phyloP scores from a whole-genome alignment of 1,140 invertebrate species.

The Tribolium madens region DNA sequence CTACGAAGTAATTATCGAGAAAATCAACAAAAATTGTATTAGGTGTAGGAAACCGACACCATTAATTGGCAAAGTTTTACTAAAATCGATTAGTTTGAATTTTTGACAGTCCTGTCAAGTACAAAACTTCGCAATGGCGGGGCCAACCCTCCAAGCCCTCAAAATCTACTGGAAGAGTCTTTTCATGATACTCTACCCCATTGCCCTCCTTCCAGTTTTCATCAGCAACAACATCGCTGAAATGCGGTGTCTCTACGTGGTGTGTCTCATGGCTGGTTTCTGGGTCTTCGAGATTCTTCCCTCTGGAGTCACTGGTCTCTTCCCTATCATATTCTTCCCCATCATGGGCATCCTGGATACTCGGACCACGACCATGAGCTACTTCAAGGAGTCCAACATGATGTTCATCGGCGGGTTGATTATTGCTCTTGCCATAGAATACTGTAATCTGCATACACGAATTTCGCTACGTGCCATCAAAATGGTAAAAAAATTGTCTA shows the following conservation, averaged over 20 bases:
- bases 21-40: too few species aligned
- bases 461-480: conserved; percentile 85
- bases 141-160: neutral
- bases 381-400: conserved; percentile 90
- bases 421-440: conserved; percentile 87
- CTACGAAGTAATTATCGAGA: too few species aligned
- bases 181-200: conserved; percentile 62
- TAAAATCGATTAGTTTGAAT: too few species aligned
- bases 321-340: conserved; percentile 87
- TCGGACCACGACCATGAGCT: conserved; percentile 73
- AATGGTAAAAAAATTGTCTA: conserved; percentile 63
- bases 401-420: conserved; percentile 86
- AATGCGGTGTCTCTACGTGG: conserved; percentile 80
- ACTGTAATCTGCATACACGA: conserved; percentile 85
- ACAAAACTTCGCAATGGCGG: neutral
- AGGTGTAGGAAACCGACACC: too few species aligned
- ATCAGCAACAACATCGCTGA: conserved; percentile 64
- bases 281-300: conserved; percentile 89
- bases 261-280: conserved; percentile 85
- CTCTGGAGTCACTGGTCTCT: conserved; percentile 82
- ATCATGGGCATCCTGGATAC: conserved; percentile 77
- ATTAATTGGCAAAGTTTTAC: too few species aligned
- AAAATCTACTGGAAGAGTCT: conserved; percentile 61
- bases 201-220: conserved; percentile 61
- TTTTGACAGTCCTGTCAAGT: too few species aligned